These are phyloP conservation scores for Acanthosepion esculentum DNA, from an alignment of 2,888 invertebrate species.

Conservation along the genomic window DNA sequence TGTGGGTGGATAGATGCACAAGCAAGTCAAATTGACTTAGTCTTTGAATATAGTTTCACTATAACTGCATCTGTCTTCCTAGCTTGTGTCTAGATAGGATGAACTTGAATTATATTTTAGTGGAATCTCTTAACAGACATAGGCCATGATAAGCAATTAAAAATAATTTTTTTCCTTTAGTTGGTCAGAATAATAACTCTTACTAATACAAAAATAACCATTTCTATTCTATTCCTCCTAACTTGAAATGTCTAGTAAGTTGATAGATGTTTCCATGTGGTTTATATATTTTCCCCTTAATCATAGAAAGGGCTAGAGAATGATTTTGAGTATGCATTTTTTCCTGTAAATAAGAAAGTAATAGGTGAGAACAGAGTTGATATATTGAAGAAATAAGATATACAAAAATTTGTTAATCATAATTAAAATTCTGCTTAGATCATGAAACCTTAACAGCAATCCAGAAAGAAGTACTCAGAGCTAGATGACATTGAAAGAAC, in stretches of 20 bases:
- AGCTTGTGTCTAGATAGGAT: not conserved
- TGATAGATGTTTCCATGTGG: not conserved
- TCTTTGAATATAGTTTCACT: not conserved
- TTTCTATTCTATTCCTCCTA: not conserved
- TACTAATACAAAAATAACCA: not conserved
- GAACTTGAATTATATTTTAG: not conserved
- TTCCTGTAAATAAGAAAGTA: not conserved
- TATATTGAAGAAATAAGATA: not conserved
- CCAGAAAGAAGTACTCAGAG: not conserved
- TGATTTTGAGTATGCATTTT: too few species aligned
- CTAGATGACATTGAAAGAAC: not conserved
- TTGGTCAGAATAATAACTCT: constrained; percentile 24
- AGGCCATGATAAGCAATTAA: not conserved
- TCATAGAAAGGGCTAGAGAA: not conserved
- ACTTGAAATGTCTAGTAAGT: not conserved
- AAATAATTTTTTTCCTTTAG: not conserved
- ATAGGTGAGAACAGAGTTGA: not conserved
- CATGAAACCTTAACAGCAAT: not conserved
- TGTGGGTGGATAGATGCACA: not conserved
- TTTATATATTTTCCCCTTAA: not conserved
- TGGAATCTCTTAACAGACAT: not conserved
- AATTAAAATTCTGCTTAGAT: not conserved
- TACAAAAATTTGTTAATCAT: not conserved
- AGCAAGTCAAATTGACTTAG: not conserved
- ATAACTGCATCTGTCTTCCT: not conserved